A percentile compares a stretch with the other conserved stretches of the same genome.
Evolutionary conservation across 2,888 invertebrate genomes (phyloP).

Genomic region (Xylota sylvarum): DNA sequence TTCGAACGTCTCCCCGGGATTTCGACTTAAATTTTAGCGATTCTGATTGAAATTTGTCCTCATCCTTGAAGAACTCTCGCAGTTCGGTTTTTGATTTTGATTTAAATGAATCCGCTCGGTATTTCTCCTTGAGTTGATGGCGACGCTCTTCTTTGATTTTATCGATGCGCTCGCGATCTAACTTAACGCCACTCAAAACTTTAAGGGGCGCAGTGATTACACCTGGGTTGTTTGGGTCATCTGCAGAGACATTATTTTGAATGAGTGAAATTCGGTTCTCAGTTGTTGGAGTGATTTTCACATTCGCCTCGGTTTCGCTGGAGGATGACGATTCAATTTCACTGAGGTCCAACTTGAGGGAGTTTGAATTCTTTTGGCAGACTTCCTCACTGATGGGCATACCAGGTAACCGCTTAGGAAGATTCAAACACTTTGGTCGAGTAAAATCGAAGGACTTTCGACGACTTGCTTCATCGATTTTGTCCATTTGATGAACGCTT

Average conservation of each 20-base stretch:
- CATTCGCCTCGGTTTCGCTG: slow-evolving; percentile 78
- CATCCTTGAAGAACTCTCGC: slow-evolving; percentile 81
- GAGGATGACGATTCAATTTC: slow-evolving; percentile 65
- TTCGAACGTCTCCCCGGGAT: slow-evolving; percentile 83
- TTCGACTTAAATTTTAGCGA: slow-evolving; percentile 84
- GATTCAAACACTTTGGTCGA: slow-evolving; percentile 86
- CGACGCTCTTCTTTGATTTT: slow-evolving; percentile 96
- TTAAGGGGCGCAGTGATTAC: slow-evolving; percentile 78
- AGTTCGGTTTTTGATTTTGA: slow-evolving; percentile 85
- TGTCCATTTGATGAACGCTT: slow-evolving; percentile 82
- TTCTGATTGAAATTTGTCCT: slow-evolving; percentile 82
- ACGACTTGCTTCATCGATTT: slow-evolving; percentile 82
- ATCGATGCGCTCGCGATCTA: slow-evolving; percentile 93
- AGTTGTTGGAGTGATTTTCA: slow-evolving; percentile 87
- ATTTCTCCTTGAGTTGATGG: slow-evolving; percentile 93
- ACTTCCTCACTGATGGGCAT: slow-evolving; percentile 83
- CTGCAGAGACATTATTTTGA: slow-evolving; percentile 84
- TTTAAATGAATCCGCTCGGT: slow-evolving; percentile 92
- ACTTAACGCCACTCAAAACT: slow-evolving; percentile 86
- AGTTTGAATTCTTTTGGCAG: slow-evolving; percentile 78
- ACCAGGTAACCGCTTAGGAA: slow-evolving; percentile 85
- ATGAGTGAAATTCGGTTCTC: slow-evolving; percentile 88
- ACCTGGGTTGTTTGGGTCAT: slow-evolving; percentile 80
- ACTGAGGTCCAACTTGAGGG: slow-evolving; percentile 58
- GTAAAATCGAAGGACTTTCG: slow-evolving; percentile 88